Conservation (phyloP, 2,888 invertebrate genomes). For the Axea sp. region DNA sequence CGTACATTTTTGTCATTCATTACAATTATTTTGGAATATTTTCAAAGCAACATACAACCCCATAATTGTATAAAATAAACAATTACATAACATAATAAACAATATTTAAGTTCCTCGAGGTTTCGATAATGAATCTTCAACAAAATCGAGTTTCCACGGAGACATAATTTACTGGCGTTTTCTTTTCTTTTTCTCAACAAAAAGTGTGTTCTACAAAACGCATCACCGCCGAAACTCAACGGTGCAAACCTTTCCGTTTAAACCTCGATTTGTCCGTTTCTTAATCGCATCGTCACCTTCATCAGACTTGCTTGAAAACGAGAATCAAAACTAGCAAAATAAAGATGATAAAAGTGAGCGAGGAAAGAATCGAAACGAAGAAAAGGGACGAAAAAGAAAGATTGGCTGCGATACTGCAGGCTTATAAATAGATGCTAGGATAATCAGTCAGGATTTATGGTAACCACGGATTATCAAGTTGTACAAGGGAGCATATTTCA, state of each 20-base stretch:
- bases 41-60: too few relatives aligned
- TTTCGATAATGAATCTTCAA: too few relatives aligned
- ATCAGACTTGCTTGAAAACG: conserved; percentile 24
- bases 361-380: conserved; percentile 40
- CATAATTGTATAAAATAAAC: too few relatives aligned
- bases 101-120: too few relatives aligned
- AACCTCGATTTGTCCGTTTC: conserved; percentile 41
- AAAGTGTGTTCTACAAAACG: neutral
- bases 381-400: conserved; percentile 22
- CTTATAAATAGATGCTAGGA: conserved; percentile 79
- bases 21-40: too few relatives aligned
- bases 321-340: conserved; percentile 40
- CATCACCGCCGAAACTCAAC: neutral
- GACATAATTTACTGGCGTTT: too few relatives aligned
- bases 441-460: conserved; percentile 80
- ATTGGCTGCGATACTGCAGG: conserved; percentile 61
- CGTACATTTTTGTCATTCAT: too few relatives aligned
- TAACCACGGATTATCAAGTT: conserved; percentile 80
- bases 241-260: conserved; percentile 12
- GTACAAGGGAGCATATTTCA: conserved; percentile 79
- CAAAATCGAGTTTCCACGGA: too few relatives aligned
- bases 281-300: conserved; percentile 55
- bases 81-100: too few relatives aligned
- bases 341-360: conserved; percentile 50
- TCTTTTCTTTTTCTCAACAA: too few relatives aligned